These are phyloP conservation scores for Saturnia japonica DNA, from an alignment of 2,888 invertebrate species.

Conservation along the genomic window DNA sequence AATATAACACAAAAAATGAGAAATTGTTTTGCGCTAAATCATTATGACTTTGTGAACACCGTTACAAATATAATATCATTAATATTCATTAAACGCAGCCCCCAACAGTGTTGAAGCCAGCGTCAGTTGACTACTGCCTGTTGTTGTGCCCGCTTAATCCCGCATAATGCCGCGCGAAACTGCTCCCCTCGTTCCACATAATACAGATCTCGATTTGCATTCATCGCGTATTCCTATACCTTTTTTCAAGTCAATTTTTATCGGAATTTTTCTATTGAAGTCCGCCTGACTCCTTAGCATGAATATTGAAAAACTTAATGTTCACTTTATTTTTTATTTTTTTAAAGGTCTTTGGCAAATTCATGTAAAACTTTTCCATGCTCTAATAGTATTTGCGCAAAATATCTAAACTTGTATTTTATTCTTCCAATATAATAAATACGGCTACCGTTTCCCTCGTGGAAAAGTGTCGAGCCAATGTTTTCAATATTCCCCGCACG, in stretches of 20 bases:
- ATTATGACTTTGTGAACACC: conserved; percentile 16
- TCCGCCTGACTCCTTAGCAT: neutral
- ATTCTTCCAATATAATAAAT: neutral
- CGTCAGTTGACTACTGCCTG: conserved; percentile 32
- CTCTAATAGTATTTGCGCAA: neutral
- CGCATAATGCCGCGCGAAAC: conserved; percentile 26
- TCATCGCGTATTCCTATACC: conserved; percentile 1
- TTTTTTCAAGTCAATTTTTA: conserved; percentile 11
- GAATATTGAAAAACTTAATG: neutral
- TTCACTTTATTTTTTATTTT: neutral
- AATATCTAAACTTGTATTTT: neutral
- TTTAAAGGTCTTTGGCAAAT: neutral
- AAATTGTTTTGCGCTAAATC: neutral
- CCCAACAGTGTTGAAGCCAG: conserved; percentile 26
- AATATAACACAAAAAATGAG: neutral
- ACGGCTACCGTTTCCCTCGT: neutral
- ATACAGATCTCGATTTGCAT: conserved; percentile 14
- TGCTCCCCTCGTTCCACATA: conserved; percentile 18
- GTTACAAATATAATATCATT: conserved; percentile 39
- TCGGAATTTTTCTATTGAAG: conserved; percentile 4
- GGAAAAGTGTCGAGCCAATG: conserved; percentile 5
- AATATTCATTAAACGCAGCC: conserved; percentile 38
- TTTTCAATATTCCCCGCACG: conserved; percentile 15
- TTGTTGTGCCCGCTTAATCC: conserved; percentile 32
- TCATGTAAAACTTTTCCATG: neutral